Evolutionary conservation across 2,113 vertebrate genomes (phyloP).

Genomic region (Toxotes jaculatrix): DNA sequence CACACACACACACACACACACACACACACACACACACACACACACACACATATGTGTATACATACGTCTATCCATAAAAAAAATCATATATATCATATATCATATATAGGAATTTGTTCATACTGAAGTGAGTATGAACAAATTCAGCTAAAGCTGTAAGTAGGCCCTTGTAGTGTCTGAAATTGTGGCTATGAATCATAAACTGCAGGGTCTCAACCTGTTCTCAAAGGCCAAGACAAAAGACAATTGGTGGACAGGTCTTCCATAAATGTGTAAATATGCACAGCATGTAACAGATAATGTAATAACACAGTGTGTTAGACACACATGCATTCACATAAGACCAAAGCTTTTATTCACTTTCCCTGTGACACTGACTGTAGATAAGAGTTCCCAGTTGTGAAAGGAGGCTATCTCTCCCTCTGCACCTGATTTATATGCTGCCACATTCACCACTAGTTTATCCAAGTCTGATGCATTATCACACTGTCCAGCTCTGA

Average conservation of each 20-base stretch:
- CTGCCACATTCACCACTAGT: conserved; percentile 53
- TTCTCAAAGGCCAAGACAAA: neutral
- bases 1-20: conserved; percentile 48
- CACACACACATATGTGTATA: neutral
- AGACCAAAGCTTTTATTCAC: conserved; percentile 51
- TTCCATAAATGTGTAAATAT: conserved; percentile 14
- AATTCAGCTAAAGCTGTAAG: conserved; percentile 12
- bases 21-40: conserved; percentile 8
- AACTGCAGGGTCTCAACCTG: neutral
- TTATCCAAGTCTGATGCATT: conserved; percentile 69
- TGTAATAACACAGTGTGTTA: conserved; percentile 36
- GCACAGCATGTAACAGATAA: conserved; percentile 54
- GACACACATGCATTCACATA: conserved; percentile 16
- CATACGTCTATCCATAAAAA: neutral
- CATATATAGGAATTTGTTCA: neutral
- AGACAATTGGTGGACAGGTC: conserved; percentile 16
- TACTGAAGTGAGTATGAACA: neutral
- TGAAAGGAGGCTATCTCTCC: conserved; percentile 48
- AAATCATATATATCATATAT: neutral
- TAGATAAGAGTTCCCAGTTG: conserved; percentile 69
- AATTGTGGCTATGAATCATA: conserved; percentile 34
- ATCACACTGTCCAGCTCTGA: conserved; percentile 60
- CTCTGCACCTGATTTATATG: conserved; percentile 73
- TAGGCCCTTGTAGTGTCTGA: conserved; percentile 5
- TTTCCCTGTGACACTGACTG: conserved; percentile 57